A percentile compares a stretch with the other conserved stretches of the same genome.
These are phyloP conservation scores for Ganaspis sp. DNA, from an alignment of 1,140 invertebrate genomes.

Conservation along the genomic window DNA sequence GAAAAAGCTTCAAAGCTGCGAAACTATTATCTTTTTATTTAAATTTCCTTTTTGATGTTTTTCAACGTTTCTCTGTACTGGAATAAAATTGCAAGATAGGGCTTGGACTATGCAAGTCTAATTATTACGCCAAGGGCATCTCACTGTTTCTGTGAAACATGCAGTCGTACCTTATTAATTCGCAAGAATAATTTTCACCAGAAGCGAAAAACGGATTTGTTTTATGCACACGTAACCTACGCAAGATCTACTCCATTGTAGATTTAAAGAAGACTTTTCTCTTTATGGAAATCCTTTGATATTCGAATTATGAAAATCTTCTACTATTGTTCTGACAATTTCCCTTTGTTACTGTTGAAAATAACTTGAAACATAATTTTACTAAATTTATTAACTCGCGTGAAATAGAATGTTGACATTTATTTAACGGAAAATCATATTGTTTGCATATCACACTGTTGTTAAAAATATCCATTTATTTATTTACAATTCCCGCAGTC, in stretches of 20 bases:
- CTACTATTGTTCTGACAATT: background rate
- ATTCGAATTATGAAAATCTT: background rate
- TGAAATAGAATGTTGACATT: too few species aligned
- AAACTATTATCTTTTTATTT: background rate
- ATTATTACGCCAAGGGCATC: constrained; percentile 12
- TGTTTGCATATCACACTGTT: too few species aligned
- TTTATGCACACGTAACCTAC: background rate
- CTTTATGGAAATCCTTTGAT: background rate
- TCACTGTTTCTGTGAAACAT: background rate
- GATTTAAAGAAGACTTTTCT: background rate
- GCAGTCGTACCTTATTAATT: background rate
- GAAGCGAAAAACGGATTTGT: background rate
- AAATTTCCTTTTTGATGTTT: background rate
- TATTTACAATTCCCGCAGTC: too few species aligned
- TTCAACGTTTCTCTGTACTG: background rate
- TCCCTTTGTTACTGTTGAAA: too few species aligned
- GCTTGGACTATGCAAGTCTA: background rate
- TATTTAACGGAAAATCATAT: too few species aligned
- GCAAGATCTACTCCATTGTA: background rate
- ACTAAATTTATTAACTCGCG: too few species aligned
- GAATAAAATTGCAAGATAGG: background rate
- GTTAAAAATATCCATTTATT: too few species aligned
- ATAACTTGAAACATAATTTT: too few species aligned
- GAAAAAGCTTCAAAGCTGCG: background rate
- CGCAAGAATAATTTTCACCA: constrained; percentile 4